phyloP scores from a whole-genome alignment of 2,113 vertebrate genomes.

The Callocephalon fimbriatum region DNA sequence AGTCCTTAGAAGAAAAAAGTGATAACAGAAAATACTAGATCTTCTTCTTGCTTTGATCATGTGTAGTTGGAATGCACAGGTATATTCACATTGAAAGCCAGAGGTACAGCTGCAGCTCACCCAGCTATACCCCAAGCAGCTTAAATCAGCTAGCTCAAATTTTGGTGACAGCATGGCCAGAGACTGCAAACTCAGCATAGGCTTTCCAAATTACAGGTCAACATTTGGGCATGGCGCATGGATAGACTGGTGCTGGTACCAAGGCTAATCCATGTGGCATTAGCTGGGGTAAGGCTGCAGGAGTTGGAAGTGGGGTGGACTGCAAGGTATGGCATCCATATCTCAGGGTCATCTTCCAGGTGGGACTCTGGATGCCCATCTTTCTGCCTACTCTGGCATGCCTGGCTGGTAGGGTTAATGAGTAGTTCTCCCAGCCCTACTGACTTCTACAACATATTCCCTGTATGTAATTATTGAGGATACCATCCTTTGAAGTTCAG shows the following conservation, averaged over 20 bases:
- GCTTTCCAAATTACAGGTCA: background rate
- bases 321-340: background rate
- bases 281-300: background rate
- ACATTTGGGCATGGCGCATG: background rate
- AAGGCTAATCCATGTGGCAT: background rate
- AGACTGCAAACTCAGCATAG: background rate
- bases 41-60: background rate
- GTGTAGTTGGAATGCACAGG: background rate
- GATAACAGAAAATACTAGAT: background rate
- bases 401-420: background rate
- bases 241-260: background rate
- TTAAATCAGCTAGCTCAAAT: background rate
- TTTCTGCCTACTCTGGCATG: background rate
- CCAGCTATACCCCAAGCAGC: background rate
- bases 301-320: background rate
- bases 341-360: background rate
- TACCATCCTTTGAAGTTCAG: background rate
- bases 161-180: rapidly evolving
- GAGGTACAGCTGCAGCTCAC: background rate
- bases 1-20: background rate
- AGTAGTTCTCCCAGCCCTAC: background rate
- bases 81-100: background rate
- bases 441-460: background rate
- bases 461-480: background rate
- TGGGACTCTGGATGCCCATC: background rate